phyloP scores from a whole-genome alignment of 2,113 vertebrate genomes.

The Carettochelys insculpta region DNA sequence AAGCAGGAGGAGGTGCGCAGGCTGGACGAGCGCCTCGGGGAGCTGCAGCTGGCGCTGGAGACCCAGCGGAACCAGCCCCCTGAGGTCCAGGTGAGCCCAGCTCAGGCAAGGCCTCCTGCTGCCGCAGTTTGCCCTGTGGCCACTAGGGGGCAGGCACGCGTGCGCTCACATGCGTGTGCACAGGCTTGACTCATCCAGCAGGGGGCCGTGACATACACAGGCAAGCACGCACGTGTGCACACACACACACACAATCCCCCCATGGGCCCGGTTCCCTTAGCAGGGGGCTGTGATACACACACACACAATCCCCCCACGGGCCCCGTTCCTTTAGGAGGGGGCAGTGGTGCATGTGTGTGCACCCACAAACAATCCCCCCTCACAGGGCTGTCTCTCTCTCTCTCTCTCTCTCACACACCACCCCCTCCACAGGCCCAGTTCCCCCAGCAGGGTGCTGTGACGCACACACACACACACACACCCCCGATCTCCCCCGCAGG shows the following conservation, averaged over 20 bases:
- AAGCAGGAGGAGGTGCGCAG: constrained; percentile 77
- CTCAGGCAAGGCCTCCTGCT: too few relatives aligned
- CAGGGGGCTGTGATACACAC: too few relatives aligned
- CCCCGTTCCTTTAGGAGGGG: neutral
- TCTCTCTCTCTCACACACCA: too few relatives aligned
- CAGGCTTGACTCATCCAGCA: too few relatives aligned
- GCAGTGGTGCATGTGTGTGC: too few relatives aligned
- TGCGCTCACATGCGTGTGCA: neutral
- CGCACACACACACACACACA: neutral
- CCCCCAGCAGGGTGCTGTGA: neutral
- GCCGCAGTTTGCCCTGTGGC: neutral
- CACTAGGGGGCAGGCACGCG: neutral
- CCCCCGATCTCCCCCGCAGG: neutral
- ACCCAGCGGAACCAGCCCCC: constrained; percentile 76
- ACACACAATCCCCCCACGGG: too few relatives aligned
- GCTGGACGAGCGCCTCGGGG: constrained; percentile 74
- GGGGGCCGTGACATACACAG: neutral
- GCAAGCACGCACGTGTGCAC: neutral
- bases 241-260: neutral
- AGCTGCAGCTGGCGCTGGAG: constrained; percentile 79
- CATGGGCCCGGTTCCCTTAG: too few relatives aligned
- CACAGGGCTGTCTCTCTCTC: too few relatives aligned
- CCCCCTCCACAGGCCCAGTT: neutral
- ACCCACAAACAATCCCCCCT: too few relatives aligned
- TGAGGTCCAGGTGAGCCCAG: constrained; percentile 73